phyloP scores from a whole-genome alignment of 2,888 invertebrate species.

The Lithophane leautieri region DNA sequence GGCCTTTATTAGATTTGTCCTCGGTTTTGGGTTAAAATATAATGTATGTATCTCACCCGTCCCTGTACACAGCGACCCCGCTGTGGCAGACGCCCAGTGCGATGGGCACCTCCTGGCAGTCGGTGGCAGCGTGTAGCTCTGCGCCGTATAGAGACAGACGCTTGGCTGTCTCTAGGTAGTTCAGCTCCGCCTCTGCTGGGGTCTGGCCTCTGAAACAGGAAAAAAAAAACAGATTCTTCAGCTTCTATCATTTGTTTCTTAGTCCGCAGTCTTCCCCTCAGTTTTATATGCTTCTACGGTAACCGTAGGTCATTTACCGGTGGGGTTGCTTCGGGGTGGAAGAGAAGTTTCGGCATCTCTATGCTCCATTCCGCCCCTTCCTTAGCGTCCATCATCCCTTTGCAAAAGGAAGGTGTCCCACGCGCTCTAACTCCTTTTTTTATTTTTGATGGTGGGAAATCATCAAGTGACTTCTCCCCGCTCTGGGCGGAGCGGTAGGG shows the following conservation, averaged over 20 bases:
- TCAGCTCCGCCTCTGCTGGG: constrained; percentile 98
- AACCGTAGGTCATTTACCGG: background rate
- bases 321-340: background rate
- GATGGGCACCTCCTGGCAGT: constrained; percentile 97
- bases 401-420: background rate
- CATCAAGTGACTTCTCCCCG: too few species aligned
- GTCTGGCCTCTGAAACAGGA: constrained; percentile 95
- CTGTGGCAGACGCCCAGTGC: constrained; percentile 98
- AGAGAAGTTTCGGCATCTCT: background rate
- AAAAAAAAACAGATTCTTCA: background rate
- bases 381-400: background rate
- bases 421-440: too few species aligned
- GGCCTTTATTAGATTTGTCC: background rate
- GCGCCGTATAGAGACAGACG: constrained; percentile 99
- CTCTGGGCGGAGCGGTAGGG: too few species aligned
- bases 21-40: background rate
- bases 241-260: background rate
- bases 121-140: constrained; percentile 97
- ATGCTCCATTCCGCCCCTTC: background rate
- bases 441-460: too few species aligned
- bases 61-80: constrained; percentile 97
- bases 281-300: background rate
- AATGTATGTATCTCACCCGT: constrained; percentile 90
- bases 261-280: background rate
- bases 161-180: constrained; percentile 99